Base-by-base conservation (phyloP, 2,888 invertebrate genomes). In the Pseudoips prasinana region DNA sequence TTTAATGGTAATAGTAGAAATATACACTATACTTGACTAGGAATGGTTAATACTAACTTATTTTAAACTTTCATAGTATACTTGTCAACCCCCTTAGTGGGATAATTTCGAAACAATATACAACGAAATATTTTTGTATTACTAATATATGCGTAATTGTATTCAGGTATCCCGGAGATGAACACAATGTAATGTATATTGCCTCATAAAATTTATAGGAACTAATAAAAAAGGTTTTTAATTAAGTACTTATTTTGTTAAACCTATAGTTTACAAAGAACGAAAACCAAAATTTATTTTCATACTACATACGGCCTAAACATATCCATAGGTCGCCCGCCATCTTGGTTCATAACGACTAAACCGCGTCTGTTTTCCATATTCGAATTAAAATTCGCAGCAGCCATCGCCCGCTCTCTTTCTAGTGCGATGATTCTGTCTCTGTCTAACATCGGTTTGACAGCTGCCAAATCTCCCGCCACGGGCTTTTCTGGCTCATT, bases 301-400 rank as follows among this genome's bases (percentile, higher is more conserved):
- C 88, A 88, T 88, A 87, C 88, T 20, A 90, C 89, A 44, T 90
- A 90, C 10, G 89, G 89, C 73, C 89, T 85, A 56, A 90, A 90
- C 89, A 89, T 89, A 42, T 89, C 88, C 46, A 82, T 70, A 2
- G 82, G 73, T 8, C 87, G 59, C 0, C 73, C 76, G 48, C 84
- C 85, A 76, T 89, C 88, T 81, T 88, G 88, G 26, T 74, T 76
- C 71, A 86, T 69, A 20, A 79, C 80, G 22, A 83, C 81, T 68
- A 85, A 58, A 38, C 86, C 85, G 38, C 87, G 81, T 54, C 89
- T 72, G 62, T 78, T 83, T 80, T 88, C 88, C 72, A 87, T 73
- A 82, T 86, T 86, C 5, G 87, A 85, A 75, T 87, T 88, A 58
- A 88, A 89, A 63, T 85, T 89, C 3, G 88, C 88, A 14, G 87